Evolutionary conservation across 2,113 vertebrate genomes (phyloP), one percentile per base, ranked within the genome.

Genomic region (Caracal caracal): DNA sequence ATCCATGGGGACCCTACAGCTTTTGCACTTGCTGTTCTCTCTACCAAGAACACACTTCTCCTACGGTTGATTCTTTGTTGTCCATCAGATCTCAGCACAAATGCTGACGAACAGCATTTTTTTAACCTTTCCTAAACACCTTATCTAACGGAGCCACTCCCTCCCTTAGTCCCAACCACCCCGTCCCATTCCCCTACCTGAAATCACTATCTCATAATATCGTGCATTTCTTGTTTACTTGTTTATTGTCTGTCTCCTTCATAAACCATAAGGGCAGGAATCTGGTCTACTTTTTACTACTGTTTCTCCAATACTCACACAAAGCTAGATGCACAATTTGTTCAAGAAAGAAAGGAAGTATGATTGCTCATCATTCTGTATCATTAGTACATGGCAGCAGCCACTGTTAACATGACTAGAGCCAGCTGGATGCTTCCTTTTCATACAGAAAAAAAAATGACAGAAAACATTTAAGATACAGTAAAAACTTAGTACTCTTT

Each of bases 381-480:
- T 53, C 75, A 66, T 83, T 82, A 85, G 40, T 79, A 75, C 33
- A 80, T 10, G n/a, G 83, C 78, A 95, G 85, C 43, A 81, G 87
- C 80, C 92, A 81, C 86, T 75, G 35, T 82, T 16, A 56, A 37
- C 56, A 40, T 35, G 70, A 90, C 85, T n/a, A 76, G 51, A 71
- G 53, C 53, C 56, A 87, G 33, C 83, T 24, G 37, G 75, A 82
- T 43, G 33, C 40, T 95, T 96, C 49, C 11, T 93, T 79, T 78
- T 71, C 93, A 90, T 19, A 53, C 26, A 75, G 53, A 89, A 93
- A 53, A 94, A 94, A 90, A 95, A 78, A 61, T 75, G 71, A 90
- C 43, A 95, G 61, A 43, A 93, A 92, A 65, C 28, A 70, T 95
- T 93, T 47, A 61, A 85, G 35, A 81, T 66, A n/a, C 1, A 95